Conservation (phyloP, 1,140 invertebrate species). For the Arctopsyche grandis region DNA sequence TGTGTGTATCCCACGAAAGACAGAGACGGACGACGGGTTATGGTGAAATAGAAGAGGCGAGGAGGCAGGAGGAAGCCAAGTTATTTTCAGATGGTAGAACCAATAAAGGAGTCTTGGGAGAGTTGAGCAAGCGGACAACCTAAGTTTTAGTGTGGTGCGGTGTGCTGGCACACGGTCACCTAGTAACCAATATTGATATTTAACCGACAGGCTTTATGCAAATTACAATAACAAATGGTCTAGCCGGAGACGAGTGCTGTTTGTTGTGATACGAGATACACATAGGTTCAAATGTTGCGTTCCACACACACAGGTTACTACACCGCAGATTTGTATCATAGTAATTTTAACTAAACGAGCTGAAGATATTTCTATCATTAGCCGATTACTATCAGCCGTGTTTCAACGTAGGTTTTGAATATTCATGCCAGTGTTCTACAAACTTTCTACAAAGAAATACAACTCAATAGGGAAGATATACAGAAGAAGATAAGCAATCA, state of each 20-base stretch:
- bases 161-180: constrained; percentile 60
- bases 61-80: constrained; percentile 53
- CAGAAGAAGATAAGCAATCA: too few species aligned
- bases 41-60: constrained; percentile 45
- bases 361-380: too few species aligned
- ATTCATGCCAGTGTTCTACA: too few species aligned
- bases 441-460: too few species aligned
- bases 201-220: neutral
- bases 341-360: too few species aligned
- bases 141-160: constrained; percentile 62
- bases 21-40: constrained; percentile 59
- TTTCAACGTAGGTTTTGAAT: too few species aligned
- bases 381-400: too few species aligned
- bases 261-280: too few species aligned
- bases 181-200: constrained; percentile 26
- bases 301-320: too few species aligned
- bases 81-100: constrained; percentile 67
- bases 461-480: too few species aligned
- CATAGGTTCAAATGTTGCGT: too few species aligned
- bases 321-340: too few species aligned
- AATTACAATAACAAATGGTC: neutral
- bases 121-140: constrained; percentile 67
- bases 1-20: constrained; percentile 51
- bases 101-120: constrained; percentile 69
- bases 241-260: neutral